Percentiles rank a stretch among this genome's conserved stretches.
phyloP scores from a whole-genome alignment of 2,888 invertebrate genomes.

The Cheilosia soror region DNA sequence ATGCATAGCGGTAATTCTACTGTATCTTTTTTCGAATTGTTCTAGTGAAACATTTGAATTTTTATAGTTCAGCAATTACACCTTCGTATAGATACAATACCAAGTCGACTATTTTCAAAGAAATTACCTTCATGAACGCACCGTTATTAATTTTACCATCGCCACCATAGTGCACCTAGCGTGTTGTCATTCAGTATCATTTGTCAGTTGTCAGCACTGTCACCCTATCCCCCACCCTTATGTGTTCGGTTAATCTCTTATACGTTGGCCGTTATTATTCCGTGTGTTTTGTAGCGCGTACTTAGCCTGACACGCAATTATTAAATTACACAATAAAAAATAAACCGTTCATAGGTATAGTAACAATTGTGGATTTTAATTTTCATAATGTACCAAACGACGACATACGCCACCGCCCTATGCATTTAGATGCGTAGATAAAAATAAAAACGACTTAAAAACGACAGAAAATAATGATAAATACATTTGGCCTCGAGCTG shows the following conservation, averaged over 20 bases:
- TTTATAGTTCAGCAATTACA: background rate
- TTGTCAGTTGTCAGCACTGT: conserved; percentile 52
- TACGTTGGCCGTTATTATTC: conserved; percentile 9
- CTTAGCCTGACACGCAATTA: conserved; percentile 36
- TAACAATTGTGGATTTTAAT: conserved; percentile 31
- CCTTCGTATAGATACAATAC: background rate
- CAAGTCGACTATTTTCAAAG: background rate
- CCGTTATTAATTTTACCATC: conserved; percentile 31
- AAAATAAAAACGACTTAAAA: background rate
- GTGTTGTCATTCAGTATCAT: conserved; percentile 25
- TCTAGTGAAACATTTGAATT: background rate
- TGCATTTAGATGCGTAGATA: conserved; percentile 54
- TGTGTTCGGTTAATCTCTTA: conserved; percentile 26
- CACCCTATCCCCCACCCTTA: conserved; percentile 8
- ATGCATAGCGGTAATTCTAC: too few species aligned
- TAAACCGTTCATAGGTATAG: conserved; percentile 20
- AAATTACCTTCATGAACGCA: conserved; percentile 27
- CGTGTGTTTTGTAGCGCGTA: conserved; percentile 31
- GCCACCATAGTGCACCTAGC: conserved; percentile 11
- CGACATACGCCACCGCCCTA: background rate
- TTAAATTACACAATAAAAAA: conserved; percentile 39
- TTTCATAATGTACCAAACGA: conserved; percentile 37
- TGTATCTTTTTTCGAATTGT: too few species aligned
- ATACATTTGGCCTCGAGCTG: conserved; percentile 41
- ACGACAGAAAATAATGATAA: conserved; percentile 9